phyloP scores from a whole-genome alignment of 2,113 vertebrate species.

The Nanorana parkeri region DNA sequence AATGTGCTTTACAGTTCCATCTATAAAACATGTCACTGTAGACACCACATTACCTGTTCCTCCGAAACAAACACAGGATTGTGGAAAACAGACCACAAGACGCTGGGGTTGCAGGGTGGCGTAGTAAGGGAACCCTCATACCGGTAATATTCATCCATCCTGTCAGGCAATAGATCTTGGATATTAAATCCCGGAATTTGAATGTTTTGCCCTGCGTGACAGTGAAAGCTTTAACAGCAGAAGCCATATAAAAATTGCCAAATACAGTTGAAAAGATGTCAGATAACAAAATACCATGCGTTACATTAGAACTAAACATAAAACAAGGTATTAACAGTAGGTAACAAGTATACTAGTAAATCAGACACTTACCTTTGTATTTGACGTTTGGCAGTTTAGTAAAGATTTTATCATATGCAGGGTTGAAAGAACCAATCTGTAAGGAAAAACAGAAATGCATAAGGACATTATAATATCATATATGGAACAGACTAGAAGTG shows the following conservation, averaged over 20 bases:
- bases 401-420: constrained; percentile 85
- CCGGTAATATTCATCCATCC: constrained; percentile 85
- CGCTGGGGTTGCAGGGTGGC: constrained; percentile 91
- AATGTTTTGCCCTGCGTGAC: constrained; percentile 77
- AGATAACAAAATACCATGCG: no score
- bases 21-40: not conserved
- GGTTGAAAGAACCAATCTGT: constrained; percentile 85
- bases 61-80: constrained; percentile 82
- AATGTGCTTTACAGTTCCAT: no score
- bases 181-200: constrained; percentile 84
- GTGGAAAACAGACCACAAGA: constrained; percentile 92
- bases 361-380: constrained; percentile 79
- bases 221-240: not conserved
- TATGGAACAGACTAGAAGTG: no score
- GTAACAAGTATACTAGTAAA: not conserved
- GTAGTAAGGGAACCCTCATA: constrained; percentile 95
- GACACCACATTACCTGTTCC: constrained; percentile 78
- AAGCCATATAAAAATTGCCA: no score
- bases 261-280: not conserved
- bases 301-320: no score
- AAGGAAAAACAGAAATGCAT: constrained; percentile 57
- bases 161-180: constrained; percentile 79
- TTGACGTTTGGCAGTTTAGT: constrained; percentile 80
- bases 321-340: not conserved
- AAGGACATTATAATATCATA: no score